Base-by-base conservation (phyloP, 1,140 invertebrate genomes). In the Drosophila bocqueti region DNA sequence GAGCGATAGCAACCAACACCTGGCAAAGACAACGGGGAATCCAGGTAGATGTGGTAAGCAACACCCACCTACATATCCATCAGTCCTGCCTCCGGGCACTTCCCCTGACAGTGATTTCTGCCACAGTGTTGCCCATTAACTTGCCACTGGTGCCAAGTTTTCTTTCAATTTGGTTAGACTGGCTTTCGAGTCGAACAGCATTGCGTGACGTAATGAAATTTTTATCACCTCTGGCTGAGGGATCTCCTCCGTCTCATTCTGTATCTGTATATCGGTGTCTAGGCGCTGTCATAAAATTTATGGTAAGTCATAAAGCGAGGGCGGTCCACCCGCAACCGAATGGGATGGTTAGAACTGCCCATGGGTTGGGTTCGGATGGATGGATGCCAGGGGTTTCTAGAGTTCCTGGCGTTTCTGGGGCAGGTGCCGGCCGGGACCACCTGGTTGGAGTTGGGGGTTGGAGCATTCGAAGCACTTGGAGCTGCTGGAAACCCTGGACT, bases 141-240 rank as follows among this genome's bases (percentile, higher is more conserved):
- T 79, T 86, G 75, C 68, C 63, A 72, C 61, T 69, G 69, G 75
- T 71, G 68, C 54, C 67, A 57, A 86, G 76, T 72, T 67, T 83
- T 60, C 82, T 82, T 86, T 86, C 83, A 83, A 87, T 86, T 86
- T 71, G 67, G 4, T 18, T 29, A 21, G 24, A 24, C 29, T 31
- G 40, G 40, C 40, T 67, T 38, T 55, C 54, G 66, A 52, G 40
- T 31, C 38, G 15, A 63, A 42, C 59, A 71, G 61, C 82, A 69
- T 78, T 81, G 85, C 85, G 85, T 90, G 85, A 90, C 79, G 75
- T 85, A 89, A 89, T 89, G 78, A 89, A 89, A 89, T 90, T 90
- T 89, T 89, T 89, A 90, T 89, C 85, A 85, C 81, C 85, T 71
- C 46, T 64, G 50, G 75, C 46, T 67, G 80, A 66, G 67, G 73